Evolutionary conservation across 2,888 invertebrate species (phyloP).

Genomic region (Lordiphosa andalusiaca): DNA sequence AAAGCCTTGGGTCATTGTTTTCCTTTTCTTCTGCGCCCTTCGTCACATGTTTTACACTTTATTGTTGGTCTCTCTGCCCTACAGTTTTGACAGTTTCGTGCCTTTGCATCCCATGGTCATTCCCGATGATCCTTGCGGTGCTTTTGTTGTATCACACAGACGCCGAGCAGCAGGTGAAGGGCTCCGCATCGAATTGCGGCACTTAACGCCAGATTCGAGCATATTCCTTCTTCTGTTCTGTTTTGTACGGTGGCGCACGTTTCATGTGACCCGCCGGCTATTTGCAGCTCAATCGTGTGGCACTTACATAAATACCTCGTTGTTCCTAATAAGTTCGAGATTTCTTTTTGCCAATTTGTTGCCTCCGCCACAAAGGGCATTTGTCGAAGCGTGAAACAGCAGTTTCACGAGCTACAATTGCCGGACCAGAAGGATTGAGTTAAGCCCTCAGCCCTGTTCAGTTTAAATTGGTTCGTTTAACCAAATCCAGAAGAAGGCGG

Average conservation of each 20-base stretch:
- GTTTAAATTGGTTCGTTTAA: slow-evolving; percentile 72
- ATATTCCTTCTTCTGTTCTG: slow-evolving; percentile 8
- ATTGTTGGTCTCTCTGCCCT: slow-evolving; percentile 37
- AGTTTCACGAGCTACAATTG: slow-evolving; percentile 68
- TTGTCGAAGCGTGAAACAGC: slow-evolving; percentile 71
- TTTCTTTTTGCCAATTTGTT: slow-evolving; percentile 63
- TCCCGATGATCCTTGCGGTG: slow-evolving; percentile 66
- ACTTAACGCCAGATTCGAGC: slow-evolving; percentile 60
- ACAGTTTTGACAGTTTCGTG: slow-evolving; percentile 62
- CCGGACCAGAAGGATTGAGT: slow-evolving; percentile 54
- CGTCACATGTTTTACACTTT: slow-evolving; percentile 43
- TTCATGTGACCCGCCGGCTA: slow-evolving; percentile 63
- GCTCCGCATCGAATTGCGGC: slow-evolving; percentile 50
- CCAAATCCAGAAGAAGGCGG: slow-evolving; percentile 36
- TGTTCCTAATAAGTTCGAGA: slow-evolving; percentile 61
- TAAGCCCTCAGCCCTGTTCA: slow-evolving; percentile 49
- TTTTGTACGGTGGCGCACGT: slow-evolving; percentile 60
- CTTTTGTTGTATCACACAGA: slow-evolving; percentile 49
- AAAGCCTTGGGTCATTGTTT: slow-evolving; percentile 20
- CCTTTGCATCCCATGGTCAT: slow-evolving; percentile 32
- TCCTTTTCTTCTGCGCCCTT: slow-evolving; percentile 24
- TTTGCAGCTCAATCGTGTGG: slow-evolving; percentile 73
- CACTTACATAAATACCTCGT: slow-evolving; percentile 65
- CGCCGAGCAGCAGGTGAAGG: slow-evolving; percentile 45
- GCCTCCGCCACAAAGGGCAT: slow-evolving; percentile 54